Percentiles rank a stretch among this genome's conserved stretches.
These are phyloP conservation scores for Lepidotrigona ventralis DNA, from an alignment of 1,140 invertebrate species.

Conservation along the genomic window DNA sequence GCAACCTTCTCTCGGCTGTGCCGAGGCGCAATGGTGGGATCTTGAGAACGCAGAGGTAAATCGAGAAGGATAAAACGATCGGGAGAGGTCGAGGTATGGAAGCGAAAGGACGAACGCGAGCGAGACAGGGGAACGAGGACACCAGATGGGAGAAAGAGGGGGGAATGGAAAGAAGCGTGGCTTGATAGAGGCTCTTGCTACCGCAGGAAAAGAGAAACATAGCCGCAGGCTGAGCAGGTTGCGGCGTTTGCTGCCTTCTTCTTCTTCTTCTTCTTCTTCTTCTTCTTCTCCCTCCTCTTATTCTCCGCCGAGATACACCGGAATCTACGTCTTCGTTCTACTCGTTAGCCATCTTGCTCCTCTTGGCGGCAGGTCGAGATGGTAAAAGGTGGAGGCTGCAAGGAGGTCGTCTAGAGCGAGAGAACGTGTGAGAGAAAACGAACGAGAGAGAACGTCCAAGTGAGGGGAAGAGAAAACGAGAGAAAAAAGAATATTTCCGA, in stretches of 20 bases:
- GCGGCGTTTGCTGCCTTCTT: constrained; percentile 57
- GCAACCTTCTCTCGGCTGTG: constrained; percentile 24
- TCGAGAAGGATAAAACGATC: not conserved
- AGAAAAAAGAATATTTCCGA: constrained; percentile 64
- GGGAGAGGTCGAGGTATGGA: not conserved
- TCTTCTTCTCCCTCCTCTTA: constrained; percentile 21
- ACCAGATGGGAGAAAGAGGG: constrained; percentile 5
- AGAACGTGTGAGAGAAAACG: not conserved
- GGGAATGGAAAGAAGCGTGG: constrained; percentile 48
- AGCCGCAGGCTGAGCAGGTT: constrained; percentile 74
- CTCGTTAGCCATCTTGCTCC: constrained; percentile 48
- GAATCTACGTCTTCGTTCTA: constrained; percentile 21
- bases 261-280: not conserved
- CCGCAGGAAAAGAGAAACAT: constrained; percentile 75
- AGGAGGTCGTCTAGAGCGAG: constrained; percentile 5
- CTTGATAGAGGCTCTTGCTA: constrained; percentile 69
- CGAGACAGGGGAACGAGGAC: constrained; percentile 8
- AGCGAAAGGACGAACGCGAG: not conserved
- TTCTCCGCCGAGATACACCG: constrained; percentile 23
- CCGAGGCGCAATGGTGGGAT: not conserved
- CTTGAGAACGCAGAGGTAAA: not conserved
- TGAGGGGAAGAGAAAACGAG: constrained; percentile 39
- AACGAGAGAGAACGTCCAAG: constrained; percentile 5
- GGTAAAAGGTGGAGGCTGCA: constrained; percentile 43
- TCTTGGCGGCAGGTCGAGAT: constrained; percentile 54